phyloP scores from a whole-genome alignment of 2,113 vertebrate species.

The Geothlypis trichas region DNA sequence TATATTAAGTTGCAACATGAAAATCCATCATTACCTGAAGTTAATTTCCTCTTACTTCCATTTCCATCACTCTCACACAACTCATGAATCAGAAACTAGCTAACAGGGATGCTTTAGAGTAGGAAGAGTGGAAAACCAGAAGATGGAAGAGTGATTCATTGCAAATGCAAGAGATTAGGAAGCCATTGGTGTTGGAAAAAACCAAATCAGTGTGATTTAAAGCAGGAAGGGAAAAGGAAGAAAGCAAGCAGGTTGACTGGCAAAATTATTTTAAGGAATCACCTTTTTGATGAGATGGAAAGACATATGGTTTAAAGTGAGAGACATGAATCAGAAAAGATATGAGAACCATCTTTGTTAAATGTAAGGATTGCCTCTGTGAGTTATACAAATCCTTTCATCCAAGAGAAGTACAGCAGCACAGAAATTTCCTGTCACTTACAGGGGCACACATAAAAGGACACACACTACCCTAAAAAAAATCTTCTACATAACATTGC shows the following conservation, averaged over 20 bases:
- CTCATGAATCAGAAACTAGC: not conserved
- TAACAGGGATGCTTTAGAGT: not conserved
- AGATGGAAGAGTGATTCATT: not conserved
- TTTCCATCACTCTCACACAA: not conserved
- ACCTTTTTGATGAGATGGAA: not conserved
- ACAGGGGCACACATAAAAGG: not conserved
- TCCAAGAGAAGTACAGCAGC: not conserved
- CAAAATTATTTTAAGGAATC: not conserved
- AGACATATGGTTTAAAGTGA: not conserved
- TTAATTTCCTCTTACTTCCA: not conserved
- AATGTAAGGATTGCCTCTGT: not conserved
- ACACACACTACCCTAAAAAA: not conserved
- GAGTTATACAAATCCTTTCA: not conserved
- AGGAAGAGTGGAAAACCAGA: not conserved
- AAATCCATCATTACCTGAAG: not conserved
- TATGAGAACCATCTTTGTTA: not conserved
- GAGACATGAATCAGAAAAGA: not conserved
- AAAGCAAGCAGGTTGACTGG: not conserved
- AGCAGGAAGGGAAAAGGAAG: not conserved
- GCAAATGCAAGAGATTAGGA: not conserved
- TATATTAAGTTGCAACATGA: not conserved
- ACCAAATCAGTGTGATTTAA: not conserved
- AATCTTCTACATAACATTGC: not conserved
- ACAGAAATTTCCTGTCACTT: not conserved
- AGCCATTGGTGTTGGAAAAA: not conserved